Evolutionary conservation across 2,888 invertebrate species (phyloP).

Genomic region (Lasioglossum malachurum): DNA sequence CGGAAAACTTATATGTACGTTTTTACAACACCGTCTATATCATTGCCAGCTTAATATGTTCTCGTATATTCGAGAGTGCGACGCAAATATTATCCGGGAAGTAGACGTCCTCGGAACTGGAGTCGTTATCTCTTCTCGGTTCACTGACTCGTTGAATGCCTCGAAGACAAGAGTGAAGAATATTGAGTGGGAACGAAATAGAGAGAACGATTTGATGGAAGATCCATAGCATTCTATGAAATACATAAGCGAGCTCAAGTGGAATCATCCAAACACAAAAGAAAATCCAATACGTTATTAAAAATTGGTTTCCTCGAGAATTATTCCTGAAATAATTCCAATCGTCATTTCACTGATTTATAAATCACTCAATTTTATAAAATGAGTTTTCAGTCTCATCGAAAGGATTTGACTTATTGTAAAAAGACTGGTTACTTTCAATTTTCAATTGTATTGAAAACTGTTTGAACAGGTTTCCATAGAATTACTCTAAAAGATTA

Average conservation of each 20-base stretch:
- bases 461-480: no score
- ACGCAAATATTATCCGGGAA: slow-evolving; percentile 4
- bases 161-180: slow-evolving; percentile 3
- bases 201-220: neutral
- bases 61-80: neutral
- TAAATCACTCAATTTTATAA: neutral
- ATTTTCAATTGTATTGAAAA: no score
- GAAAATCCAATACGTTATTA: neutral
- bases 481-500: neutral
- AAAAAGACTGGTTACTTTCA: neutral
- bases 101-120: neutral
- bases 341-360: neutral
- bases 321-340: neutral
- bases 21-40: neutral
- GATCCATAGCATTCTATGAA: neutral
- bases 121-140: slow-evolving; percentile 4
- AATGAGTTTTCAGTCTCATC: neutral
- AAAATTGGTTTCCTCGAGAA: neutral
- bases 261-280: neutral
- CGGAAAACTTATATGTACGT: neutral
- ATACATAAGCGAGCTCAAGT: neutral
- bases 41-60: neutral
- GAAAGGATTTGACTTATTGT: neutral
- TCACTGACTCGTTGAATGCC: neutral
- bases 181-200: neutral